Evolutionary conservation across 2,888 invertebrate genomes (phyloP), one percentile per base, ranked within the genome.

Genomic region (Gonocerus acuteangulatus): DNA sequence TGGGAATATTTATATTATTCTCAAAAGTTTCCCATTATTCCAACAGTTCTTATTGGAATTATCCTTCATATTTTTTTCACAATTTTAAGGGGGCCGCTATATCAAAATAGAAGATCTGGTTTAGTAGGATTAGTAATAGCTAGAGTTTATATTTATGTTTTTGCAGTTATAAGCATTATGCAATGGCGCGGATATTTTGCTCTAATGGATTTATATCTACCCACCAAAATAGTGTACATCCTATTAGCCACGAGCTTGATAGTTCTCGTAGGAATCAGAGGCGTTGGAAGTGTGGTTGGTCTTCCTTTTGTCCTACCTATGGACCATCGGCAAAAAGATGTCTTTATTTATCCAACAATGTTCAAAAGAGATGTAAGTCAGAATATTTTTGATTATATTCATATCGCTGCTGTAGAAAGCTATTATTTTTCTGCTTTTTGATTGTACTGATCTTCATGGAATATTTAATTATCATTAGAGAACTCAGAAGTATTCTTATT

Each of bases 311-410:
- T 85, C n/a, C 78, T 91, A 13, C 81, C 81, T 44, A 81, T 84
- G 59, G 92, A 93, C 73, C 91, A 89, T 76, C 67, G 65, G 47
- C 52, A 65, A 3, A 64, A 67, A 45, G 63, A 62, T 47, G 65
- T 69, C 52, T 92, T 91, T 74, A 83, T 85, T 66, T 85, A 91
- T 68, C 83, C 85, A 39, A 90, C 91, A 49, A 87, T 89, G 85
- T 91, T 89, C 73, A 81, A 87, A 72, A 82, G 82, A 65, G 74
- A 85, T 80, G 89, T 89, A 79, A 84, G 87, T 65, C 36, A 16
- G 18, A 52, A 44, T n/a, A 34, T 34, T 34, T 34, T 34, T 11
- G n/a, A 34, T 11, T 34, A 34, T n/a, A n/a, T n/a, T n/a, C 1
- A 1, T 21, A n/a, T 47, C 9, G n/a, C 2, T n/a, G 15, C 21